Percentiles rank a stretch among this genome's conserved stretches.
These are phyloP conservation scores for Leptosomus discolor DNA, from an alignment of 2,113 vertebrate genomes.

Conservation along the genomic window DNA sequence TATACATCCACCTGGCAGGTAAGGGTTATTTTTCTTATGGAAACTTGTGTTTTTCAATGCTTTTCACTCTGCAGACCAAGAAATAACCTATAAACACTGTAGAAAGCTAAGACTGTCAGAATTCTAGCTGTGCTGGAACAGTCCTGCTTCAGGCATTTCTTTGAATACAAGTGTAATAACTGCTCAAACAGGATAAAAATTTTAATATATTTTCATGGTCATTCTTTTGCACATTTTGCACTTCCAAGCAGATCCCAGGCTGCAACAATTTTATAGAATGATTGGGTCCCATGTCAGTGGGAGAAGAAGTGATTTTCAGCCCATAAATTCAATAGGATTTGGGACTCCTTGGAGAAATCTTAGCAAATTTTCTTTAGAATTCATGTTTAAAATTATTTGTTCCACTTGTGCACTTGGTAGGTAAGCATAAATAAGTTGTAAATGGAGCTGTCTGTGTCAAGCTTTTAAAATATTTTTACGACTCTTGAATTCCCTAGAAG, in stretches of 20 bases:
- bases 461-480: background rate
- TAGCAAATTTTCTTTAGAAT: background rate
- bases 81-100: background rate
- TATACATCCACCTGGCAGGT: background rate
- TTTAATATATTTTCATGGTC: background rate
- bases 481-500: background rate
- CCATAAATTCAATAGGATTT: background rate
- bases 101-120: background rate
- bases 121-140: background rate
- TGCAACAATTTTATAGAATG: background rate
- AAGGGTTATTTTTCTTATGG: background rate
- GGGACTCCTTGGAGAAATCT: background rate
- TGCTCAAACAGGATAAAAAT: background rate
- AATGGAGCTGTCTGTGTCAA: background rate
- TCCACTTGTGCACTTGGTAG: background rate
- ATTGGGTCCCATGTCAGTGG: background rate
- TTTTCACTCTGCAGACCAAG: background rate
- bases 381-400: background rate
- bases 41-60: background rate
- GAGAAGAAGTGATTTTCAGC: background rate
- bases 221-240: background rate
- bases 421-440: background rate
- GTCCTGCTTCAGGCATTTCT: background rate
- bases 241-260: background rate
- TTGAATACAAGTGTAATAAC: background rate